phyloP scores from a whole-genome alignment of 23 tunicate species.

The Trididemnum clinides region DNA sequence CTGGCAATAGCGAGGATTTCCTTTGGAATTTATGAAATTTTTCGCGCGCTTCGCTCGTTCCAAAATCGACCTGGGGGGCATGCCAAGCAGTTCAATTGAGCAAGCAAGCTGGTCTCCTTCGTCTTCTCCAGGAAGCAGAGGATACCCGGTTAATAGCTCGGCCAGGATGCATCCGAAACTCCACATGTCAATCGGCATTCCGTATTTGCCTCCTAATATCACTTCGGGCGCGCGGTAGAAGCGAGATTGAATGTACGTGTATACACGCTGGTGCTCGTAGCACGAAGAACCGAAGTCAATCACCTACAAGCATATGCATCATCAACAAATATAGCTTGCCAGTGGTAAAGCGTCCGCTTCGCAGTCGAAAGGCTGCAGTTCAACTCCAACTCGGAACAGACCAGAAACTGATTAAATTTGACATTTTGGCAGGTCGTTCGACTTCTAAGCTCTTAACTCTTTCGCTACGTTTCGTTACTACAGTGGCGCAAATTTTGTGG shows the following conservation, averaged over 20 bases:
- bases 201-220: constrained; percentile 85
- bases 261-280: constrained; percentile 96
- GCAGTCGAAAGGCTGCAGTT: no score
- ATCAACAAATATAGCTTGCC: no score
- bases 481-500: no score
- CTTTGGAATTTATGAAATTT: constrained; percentile 94
- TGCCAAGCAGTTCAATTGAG: constrained; percentile 93
- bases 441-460: no score
- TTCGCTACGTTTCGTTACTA: no score
- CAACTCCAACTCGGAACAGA: no score
- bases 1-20: constrained; percentile 97
- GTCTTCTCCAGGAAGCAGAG: constrained; percentile 97
- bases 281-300: constrained; percentile 99
- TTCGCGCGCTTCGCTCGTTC: constrained; percentile 95
- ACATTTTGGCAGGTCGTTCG: no score
- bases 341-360: no score
- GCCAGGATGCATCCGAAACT: constrained; percentile 99
- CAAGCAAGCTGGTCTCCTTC: constrained; percentile 99
- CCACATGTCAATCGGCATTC: constrained; percentile 99
- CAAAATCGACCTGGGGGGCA: constrained; percentile 89
- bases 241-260: constrained; percentile 98
- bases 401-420: no score
- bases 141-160: constrained; percentile 97
- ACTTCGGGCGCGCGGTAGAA: constrained; percentile 99
- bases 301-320: constrained; percentile 68